phyloP scores from a whole-genome alignment of 2,888 invertebrate genomes.

The Emesis furor region DNA sequence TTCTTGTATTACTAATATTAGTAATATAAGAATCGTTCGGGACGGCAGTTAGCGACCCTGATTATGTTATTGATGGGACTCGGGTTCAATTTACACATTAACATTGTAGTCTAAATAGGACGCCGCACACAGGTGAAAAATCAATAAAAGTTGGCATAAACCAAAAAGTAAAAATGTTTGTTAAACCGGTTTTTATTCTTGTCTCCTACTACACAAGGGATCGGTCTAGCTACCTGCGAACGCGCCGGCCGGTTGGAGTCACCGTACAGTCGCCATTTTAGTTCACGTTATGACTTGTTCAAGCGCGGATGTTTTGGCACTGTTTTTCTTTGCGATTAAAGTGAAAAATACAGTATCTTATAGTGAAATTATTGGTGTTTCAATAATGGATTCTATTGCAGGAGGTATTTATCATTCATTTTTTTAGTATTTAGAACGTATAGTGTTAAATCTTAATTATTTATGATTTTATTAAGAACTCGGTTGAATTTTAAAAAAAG shows the following conservation, averaged over 20 bases:
- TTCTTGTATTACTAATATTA: too few species aligned
- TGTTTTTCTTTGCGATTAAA: conserved; percentile 7
- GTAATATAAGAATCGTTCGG: too few species aligned
- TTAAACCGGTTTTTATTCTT: background rate
- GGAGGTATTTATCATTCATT: background rate
- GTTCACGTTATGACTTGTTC: conserved; percentile 9
- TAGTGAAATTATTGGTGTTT: conserved; percentile 12
- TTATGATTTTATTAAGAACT: conserved; percentile 10
- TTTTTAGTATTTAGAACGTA: background rate
- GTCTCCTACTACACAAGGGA: conserved; percentile 9
- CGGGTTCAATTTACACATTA: too few species aligned
- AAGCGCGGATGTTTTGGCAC: conserved; percentile 10
- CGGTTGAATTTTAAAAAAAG: background rate
- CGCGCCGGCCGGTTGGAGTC: background rate
- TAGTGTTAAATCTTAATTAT: conserved; percentile 10
- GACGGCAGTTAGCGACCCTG: too few species aligned
- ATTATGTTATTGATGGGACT: too few species aligned
- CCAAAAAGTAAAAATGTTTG: conserved; percentile 13
- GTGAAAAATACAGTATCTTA: conserved; percentile 8
- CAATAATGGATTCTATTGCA: conserved; percentile 2
- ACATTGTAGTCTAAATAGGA: too few species aligned
- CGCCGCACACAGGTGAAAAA: background rate
- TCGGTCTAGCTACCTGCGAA: conserved; percentile 6
- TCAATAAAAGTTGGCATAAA: conserved; percentile 17
- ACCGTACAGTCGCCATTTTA: conserved; percentile 5